phyloP scores from a whole-genome alignment of 2,888 invertebrate species.

The Yponomeuta evonymella region DNA sequence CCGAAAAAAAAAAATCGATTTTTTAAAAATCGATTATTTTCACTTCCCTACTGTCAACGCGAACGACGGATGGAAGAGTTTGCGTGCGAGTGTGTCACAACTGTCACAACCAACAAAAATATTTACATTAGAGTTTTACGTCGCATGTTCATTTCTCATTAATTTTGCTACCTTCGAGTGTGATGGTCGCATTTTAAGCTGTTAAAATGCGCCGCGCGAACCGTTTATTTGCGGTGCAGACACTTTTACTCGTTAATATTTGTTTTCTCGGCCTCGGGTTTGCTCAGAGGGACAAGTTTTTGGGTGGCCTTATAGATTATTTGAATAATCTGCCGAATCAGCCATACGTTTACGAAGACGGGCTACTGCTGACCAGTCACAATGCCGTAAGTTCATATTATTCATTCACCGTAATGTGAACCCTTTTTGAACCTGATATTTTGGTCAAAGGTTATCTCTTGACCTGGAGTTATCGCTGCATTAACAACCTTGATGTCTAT shows the following conservation, averaged over 20 bases:
- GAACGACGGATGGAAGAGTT: too few species aligned
- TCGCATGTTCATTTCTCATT: neutral
- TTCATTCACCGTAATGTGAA: constrained; percentile 11
- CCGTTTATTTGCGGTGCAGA: constrained; percentile 31
- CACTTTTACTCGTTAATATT: constrained; percentile 30
- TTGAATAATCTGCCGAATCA: constrained; percentile 66
- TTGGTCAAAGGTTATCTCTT: constrained; percentile 21
- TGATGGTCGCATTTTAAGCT: constrained; percentile 40
- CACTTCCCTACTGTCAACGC: too few species aligned
- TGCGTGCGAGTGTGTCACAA: too few species aligned
- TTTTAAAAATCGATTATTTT: too few species aligned
- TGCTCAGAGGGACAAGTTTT: constrained; percentile 26
- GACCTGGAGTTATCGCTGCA: constrained; percentile 15
- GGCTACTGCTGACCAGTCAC: constrained; percentile 55
- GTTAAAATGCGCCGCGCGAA: constrained; percentile 41
- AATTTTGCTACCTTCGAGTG: constrained; percentile 26
- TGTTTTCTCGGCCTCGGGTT: neutral
- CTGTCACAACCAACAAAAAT: neutral
- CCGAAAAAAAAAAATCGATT: too few species aligned
- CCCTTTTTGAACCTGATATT: constrained; percentile 10
- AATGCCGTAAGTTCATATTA: constrained; percentile 51
- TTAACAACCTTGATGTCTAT: constrained; percentile 11
- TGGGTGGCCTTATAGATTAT: constrained; percentile 58
- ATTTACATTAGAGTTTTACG: neutral
- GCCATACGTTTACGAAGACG: constrained; percentile 60